Evolutionary conservation across 2,888 invertebrate genomes (phyloP), one percentile per base, ranked within the genome.

Genomic region (Muscina levida): DNA sequence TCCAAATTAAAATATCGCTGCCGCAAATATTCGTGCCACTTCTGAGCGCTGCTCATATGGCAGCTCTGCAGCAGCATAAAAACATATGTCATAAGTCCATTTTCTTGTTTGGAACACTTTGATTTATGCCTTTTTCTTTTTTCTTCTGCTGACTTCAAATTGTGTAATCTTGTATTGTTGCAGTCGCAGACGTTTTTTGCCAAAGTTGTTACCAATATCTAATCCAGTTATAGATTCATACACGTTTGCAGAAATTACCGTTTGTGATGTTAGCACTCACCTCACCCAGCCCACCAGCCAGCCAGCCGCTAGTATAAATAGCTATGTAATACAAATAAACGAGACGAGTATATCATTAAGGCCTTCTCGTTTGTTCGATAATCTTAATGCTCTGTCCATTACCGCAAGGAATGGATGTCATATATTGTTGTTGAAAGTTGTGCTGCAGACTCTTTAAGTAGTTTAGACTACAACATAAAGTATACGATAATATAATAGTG

Each of bases 91-190:
- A 62, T 62, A 62, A 62, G 62, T 42, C 62, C 42, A 22, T n/a
- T 42, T 22, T 5, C 31, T 31, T 31, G 31, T 31, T 31, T 31
- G 31, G 11, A 37, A 15, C 10, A 62, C 62, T 62, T 62, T 62
- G 22, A 62, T 62, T 71, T 74, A 67, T 73, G 48, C 44, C 72
- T 56, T 77, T 77, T 37, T 59, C 5, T 31, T 46, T 56, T 59
- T 72, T 81, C 42, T 46, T 56, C 39, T 72, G 77, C 42, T 39
- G 62, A 19, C 62, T 42, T n/a, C 19, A 19, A 56, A 81, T 77
- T 77, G 68, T 77, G 77, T 72, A 81, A 81, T 81, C 19, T 48
- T n/a, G 37, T 51, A 31, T 46, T 26, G 4, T 39, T 31, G 66
- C 17, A n/a, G 15, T 48, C n/a, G 31, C 31, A 5, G 4, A 31